These are phyloP conservation scores for Ia io DNA, from an alignment of 2,113 vertebrate genomes.

Conservation along the genomic window DNA sequence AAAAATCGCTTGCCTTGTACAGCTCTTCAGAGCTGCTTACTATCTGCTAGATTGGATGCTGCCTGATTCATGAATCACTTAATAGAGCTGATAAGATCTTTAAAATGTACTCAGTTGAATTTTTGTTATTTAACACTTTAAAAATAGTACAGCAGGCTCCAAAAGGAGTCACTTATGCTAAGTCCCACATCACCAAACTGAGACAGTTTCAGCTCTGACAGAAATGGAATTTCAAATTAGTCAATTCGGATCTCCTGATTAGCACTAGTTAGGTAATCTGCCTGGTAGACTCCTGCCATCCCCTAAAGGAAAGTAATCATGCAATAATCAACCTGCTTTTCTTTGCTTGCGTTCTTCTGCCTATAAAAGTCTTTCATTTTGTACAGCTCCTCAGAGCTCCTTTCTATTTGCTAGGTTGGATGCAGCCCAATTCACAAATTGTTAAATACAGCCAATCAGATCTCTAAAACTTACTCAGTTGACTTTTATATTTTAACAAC, in stretches of 20 bases:
- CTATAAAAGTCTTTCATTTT: neutral
- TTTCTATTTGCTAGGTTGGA: neutral
- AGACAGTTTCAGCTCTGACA: neutral
- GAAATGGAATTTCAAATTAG: neutral
- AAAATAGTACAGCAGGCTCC: neutral
- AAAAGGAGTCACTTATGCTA: neutral
- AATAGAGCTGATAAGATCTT: neutral
- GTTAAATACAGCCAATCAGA: neutral
- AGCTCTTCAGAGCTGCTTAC: neutral
- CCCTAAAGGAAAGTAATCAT: neutral
- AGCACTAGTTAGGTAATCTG: neutral
- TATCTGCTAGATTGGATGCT: neutral
- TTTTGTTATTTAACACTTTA: neutral
- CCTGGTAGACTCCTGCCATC: neutral
- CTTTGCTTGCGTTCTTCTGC: neutral
- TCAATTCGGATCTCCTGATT: neutral
- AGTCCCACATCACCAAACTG: neutral
- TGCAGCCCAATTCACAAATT: neutral
- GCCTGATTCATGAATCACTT: neutral
- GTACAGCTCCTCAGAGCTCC: neutral
- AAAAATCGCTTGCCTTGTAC: neutral
- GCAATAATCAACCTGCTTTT: neutral
- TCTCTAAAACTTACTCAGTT: neutral
- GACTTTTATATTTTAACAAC: neutral
- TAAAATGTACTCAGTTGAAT: neutral